Conservation (phyloP, 2,113 vertebrate genomes). For the Malurus elegans region DNA sequence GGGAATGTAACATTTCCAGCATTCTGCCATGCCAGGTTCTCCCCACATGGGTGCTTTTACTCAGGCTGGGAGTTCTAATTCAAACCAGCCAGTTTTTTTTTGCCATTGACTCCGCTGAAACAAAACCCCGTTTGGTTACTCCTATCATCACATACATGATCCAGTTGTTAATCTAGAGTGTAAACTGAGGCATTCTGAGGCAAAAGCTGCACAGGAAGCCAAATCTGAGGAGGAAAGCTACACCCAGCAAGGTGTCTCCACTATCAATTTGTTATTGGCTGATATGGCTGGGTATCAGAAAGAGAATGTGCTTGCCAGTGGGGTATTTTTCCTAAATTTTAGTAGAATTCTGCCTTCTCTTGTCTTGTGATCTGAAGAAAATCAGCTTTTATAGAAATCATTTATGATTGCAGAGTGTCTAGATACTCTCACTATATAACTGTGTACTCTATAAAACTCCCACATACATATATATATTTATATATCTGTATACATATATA, state of each 20-base stretch:
- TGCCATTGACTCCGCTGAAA: background rate
- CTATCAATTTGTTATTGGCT: background rate
- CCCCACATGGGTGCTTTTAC: background rate
- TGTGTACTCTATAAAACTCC: background rate
- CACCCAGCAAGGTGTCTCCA: background rate
- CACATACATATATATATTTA: background rate
- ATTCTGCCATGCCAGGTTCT: rapidly evolving
- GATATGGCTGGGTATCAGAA: background rate
- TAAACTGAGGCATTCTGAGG: background rate
- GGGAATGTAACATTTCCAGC: background rate
- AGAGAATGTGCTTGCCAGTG: background rate
- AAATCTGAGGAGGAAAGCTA: background rate
- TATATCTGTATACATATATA: too few relatives aligned
- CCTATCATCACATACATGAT: background rate
- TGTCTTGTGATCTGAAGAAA: background rate
- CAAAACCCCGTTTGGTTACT: background rate
- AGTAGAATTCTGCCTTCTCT: background rate
- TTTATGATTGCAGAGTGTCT: background rate
- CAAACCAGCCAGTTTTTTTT: background rate
- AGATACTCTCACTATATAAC: background rate
- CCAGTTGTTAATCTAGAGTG: background rate
- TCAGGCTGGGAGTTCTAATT: background rate
- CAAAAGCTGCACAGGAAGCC: background rate
- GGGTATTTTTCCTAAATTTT: background rate
- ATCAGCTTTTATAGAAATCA: background rate